Evolutionary conservation across 2,113 vertebrate genomes (phyloP), one percentile per base, ranked within the genome.

Genomic region (Diphyllodes magnificus): DNA sequence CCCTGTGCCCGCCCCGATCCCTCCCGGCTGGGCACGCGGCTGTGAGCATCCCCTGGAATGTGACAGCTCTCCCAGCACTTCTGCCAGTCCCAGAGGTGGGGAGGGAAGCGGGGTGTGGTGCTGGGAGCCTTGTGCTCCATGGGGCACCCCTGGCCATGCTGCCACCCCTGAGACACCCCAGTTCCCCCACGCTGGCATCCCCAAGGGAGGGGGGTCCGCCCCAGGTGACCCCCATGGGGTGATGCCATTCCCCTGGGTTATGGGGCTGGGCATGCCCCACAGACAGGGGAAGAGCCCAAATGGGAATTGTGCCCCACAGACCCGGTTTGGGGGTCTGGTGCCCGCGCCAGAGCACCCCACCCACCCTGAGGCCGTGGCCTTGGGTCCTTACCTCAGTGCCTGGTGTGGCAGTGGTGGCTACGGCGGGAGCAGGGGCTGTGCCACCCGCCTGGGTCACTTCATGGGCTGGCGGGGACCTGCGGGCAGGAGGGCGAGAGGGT

Each of bases 381-480:
- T 0, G 4, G 20, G 35, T 70, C 83, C 75, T 94, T 94, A 97
- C 97, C 96, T 97, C 49, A 6, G 70, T 54, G 83, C 45, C 49
- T 1, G 50, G 71, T 6, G 88, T 7, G 37, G 78, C 27, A 40
- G 92, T 0, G n/a, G 82, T 7, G 33, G 92, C 86, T 90, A 54
- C 0, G 59, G 93, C 93, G 72, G 89, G 98, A 98, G 98, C 97
- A 96, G 95, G 97, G 97, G 95, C 97, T 97, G 96, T 97, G 96
- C 96, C 97, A 85, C 97, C 96, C 80, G 22, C 96, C 94, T 25
- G 88, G 89, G 96, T 98, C 98, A 98, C 98, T 98, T 98, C 98
- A 98, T 99, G 98, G 97, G 98, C 97, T 16, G 76, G 90, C 76
- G 9, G 94, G 95, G 97, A 91, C 96, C 98, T 99, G 98, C 0